These are phyloP conservation scores for Scylla paramamosain DNA, from an alignment of 1,140 invertebrate species.

Conservation along the genomic window DNA sequence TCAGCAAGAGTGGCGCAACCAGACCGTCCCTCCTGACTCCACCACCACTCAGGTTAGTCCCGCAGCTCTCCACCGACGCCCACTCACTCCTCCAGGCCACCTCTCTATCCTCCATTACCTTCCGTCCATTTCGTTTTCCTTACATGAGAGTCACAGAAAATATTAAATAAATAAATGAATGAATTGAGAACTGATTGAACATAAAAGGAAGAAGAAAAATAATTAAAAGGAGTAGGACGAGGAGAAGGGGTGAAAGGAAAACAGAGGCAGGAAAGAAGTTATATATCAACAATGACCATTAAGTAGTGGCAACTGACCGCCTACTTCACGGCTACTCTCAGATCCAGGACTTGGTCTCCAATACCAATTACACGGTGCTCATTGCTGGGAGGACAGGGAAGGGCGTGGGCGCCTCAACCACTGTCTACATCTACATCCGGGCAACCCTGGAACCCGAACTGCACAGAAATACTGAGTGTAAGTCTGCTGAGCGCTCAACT, in stretches of 20 bases:
- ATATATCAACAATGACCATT: too few species aligned
- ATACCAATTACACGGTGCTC: constrained; percentile 61
- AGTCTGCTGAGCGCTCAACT: background rate
- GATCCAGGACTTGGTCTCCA: constrained; percentile 67
- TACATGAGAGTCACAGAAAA: background rate
- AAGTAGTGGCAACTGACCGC: background rate
- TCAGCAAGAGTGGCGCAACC: constrained; percentile 63
- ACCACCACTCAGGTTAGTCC: constrained; percentile 56
- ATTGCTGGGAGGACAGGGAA: constrained; percentile 48
- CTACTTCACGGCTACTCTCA: background rate
- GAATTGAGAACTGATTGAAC: background rate
- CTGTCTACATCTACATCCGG: constrained; percentile 61
- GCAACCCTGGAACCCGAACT: constrained; percentile 43
- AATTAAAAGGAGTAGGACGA: too few species aligned
- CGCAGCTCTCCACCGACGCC: background rate
- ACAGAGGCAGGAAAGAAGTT: too few species aligned
- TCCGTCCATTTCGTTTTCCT: background rate
- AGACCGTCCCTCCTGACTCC: constrained; percentile 34
- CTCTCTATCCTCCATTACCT: background rate
- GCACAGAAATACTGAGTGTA: constrained; percentile 45
- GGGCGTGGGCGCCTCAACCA: constrained; percentile 15
- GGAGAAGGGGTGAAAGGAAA: too few species aligned
- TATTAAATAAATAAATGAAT: background rate
- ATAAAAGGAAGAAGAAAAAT: background rate
- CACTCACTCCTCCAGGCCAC: background rate